Percentiles rank a stretch among this genome's conserved stretches.
Conservation (phyloP, 2,113 vertebrate genomes). For the Aegotheles bennettii region DNA sequence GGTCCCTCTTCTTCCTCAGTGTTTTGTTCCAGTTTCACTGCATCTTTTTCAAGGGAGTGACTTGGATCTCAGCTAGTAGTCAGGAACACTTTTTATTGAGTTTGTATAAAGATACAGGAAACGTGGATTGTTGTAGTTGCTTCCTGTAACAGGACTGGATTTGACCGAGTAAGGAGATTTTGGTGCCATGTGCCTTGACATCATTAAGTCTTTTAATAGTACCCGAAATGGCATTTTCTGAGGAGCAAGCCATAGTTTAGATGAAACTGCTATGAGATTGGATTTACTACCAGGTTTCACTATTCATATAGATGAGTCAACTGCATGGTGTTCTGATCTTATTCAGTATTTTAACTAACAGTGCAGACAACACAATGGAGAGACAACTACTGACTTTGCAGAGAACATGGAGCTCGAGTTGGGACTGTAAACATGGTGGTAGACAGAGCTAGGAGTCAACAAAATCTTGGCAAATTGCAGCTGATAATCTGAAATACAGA, state of each 20-base stretch:
- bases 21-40: not conserved
- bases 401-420: not conserved
- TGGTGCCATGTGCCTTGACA: not conserved
- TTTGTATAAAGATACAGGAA: not conserved
- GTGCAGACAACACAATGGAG: not conserved
- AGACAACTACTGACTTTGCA: not conserved
- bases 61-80: not conserved
- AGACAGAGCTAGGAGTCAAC: not conserved
- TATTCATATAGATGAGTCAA: not conserved
- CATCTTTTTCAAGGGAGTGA: not conserved
- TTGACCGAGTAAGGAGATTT: not conserved
- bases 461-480: not conserved
- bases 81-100: not conserved
- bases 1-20: too few relatives aligned
- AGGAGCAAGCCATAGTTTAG: not conserved
- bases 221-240: not conserved
- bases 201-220: not conserved
- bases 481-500: not conserved
- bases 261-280: not conserved
- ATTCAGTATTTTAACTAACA: not conserved
- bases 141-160: not conserved
- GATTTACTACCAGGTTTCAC: not conserved
- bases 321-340: rapidly evolving
- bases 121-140: rapidly evolving
- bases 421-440: not conserved